Conservation (phyloP, 2,113 vertebrate species). For the Dasyurus viverrinus region DNA sequence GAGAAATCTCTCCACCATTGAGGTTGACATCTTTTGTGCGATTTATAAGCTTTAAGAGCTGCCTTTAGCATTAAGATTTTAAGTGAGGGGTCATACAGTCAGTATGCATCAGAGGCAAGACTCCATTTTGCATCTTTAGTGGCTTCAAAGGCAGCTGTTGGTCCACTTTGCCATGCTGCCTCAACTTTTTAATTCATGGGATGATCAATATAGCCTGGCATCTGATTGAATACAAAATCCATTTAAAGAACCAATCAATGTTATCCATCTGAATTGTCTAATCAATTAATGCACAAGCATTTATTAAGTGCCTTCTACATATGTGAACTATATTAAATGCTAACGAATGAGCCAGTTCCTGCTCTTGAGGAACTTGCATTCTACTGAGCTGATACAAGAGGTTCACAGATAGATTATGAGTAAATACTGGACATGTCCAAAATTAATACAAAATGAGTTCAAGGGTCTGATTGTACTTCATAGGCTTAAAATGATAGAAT, state of each 20-base stretch:
- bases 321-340: background rate
- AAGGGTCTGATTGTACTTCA: background rate
- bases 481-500: background rate
- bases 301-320: background rate
- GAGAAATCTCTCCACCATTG: background rate
- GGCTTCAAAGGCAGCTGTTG: background rate
- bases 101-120: background rate
- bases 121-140: background rate
- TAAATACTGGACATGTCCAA: background rate
- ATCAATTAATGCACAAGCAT: background rate
- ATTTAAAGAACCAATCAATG: background rate
- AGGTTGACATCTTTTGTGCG: background rate
- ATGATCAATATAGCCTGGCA: background rate
- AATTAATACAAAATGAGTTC: background rate
- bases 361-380: background rate
- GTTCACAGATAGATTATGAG: background rate
- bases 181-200: background rate
- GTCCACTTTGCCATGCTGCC: background rate
- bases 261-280: background rate
- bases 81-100: background rate
- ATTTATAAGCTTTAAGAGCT: background rate
- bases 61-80: background rate
- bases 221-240: background rate
- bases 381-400: background rate
- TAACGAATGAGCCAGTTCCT: background rate